Evolutionary conservation across 2,888 invertebrate species (phyloP).

Genomic region (Erynnis tages): DNA sequence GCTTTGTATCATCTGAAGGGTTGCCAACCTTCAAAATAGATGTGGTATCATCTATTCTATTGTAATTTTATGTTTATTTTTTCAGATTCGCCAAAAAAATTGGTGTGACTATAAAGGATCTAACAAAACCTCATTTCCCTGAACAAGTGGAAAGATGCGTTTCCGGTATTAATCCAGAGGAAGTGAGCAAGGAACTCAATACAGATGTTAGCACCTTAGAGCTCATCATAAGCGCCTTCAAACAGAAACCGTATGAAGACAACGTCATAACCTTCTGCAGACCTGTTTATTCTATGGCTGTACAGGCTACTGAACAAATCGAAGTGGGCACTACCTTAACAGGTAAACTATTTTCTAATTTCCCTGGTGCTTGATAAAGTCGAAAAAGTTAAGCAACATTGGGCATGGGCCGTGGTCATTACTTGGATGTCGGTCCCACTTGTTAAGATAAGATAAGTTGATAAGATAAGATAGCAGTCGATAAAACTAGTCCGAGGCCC

Average conservation of each 20-base stretch:
- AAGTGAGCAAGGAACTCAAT: constrained; percentile 67
- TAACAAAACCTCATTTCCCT: constrained; percentile 65
- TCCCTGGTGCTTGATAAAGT: too few relatives aligned
- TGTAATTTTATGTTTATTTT: neutral
- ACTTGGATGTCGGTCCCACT: too few relatives aligned
- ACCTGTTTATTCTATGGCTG: constrained; percentile 88
- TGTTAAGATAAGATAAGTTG: too few relatives aligned
- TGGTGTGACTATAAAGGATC: constrained; percentile 61
- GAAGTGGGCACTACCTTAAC: constrained; percentile 82
- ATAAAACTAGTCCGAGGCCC: too few relatives aligned
- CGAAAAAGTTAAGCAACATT: too few relatives aligned
- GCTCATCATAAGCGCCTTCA: constrained; percentile 88
- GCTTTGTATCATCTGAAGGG: too few relatives aligned
- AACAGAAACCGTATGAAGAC: constrained; percentile 86
- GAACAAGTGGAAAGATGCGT: constrained; percentile 52
- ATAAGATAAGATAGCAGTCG: too few relatives aligned
- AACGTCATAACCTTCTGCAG: constrained; percentile 84
- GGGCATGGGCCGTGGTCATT: too few relatives aligned
- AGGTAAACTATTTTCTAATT: constrained; percentile 70
- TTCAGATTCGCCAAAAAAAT: constrained; percentile 71
- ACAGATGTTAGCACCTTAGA: constrained; percentile 84
- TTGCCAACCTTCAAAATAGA: too few relatives aligned
- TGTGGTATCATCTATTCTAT: too few relatives aligned
- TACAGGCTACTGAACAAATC: constrained; percentile 86
- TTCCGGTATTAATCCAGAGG: constrained; percentile 42